phyloP scores from a whole-genome alignment of 2,113 vertebrate genomes.

The Cervus canadensis region DNA sequence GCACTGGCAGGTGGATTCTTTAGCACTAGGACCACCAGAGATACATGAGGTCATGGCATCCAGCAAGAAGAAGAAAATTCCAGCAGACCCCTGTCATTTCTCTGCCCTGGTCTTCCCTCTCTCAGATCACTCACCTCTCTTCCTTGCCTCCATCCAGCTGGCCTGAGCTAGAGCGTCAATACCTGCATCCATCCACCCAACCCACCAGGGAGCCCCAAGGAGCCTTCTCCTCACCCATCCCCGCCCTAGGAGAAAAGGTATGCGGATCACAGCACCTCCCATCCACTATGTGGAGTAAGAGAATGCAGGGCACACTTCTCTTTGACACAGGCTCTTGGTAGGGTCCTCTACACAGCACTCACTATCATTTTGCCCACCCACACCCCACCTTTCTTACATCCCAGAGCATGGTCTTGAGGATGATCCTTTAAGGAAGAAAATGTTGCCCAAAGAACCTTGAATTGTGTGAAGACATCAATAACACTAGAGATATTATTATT shows the following conservation, averaged over 20 bases:
- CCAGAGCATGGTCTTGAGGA: not conserved
- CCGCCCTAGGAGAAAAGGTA: not conserved
- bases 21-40: not conserved
- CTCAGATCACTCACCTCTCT: not conserved
- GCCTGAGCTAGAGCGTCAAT: not conserved
- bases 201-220: not conserved
- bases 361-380: not conserved
- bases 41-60: not conserved
- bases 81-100: not conserved
- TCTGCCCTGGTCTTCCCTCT: not conserved
- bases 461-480: not conserved
- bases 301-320: fast-evolving
- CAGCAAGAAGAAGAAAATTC: not conserved
- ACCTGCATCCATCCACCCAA: too few species aligned
- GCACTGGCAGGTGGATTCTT: not conserved
- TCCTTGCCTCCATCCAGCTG: not conserved
- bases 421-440: not conserved
- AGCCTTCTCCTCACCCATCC: not conserved
- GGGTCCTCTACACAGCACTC: not conserved
- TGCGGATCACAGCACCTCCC: not conserved
- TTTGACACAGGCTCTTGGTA: not conserved
- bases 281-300: fast-evolving
- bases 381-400: too few species aligned
- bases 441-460: not conserved
- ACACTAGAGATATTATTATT: not conserved